These are phyloP conservation scores for Aldabrachelys gigantea DNA, from an alignment of 2,113 vertebrate species.

Conservation along the genomic window DNA sequence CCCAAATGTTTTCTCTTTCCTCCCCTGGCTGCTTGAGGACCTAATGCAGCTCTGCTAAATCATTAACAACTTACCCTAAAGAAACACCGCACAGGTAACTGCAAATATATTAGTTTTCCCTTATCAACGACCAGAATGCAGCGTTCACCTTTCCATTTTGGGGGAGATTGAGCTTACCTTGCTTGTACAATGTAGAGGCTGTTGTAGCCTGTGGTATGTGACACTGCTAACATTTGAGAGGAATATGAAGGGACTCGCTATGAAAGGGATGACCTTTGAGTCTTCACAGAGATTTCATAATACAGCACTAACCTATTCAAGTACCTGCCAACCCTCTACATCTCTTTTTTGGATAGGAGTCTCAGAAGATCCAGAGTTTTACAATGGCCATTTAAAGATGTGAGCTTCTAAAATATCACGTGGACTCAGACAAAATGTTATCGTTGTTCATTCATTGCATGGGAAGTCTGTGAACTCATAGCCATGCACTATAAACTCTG, in stretches of 20 bases:
- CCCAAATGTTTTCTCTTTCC: not conserved
- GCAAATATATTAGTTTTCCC: not conserved
- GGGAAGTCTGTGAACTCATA: accelerated
- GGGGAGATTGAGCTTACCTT: not conserved
- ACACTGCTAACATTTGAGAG: not conserved
- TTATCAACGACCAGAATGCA: not conserved
- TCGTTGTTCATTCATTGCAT: accelerated
- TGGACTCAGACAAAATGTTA: accelerated
- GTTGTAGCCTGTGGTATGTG: not conserved
- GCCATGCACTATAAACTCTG: not conserved
- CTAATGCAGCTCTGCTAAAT: accelerated
- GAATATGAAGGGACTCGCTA: accelerated
- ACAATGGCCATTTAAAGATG: not conserved
- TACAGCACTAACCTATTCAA: constrained; percentile 3
- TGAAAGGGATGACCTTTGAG: constrained; percentile 46
- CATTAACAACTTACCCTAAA: accelerated
- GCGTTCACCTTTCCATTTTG: not conserved
- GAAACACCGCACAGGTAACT: accelerated
- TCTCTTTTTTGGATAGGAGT: accelerated
- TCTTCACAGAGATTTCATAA: not conserved
- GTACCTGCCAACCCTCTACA: not conserved
- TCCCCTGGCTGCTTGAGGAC: accelerated
- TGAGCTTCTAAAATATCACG: accelerated
- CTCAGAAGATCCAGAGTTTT: accelerated
- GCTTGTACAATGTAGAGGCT: not conserved